Base-by-base conservation (phyloP, 1,140 invertebrate genomes). In the Phthorimaea operculella region DNA sequence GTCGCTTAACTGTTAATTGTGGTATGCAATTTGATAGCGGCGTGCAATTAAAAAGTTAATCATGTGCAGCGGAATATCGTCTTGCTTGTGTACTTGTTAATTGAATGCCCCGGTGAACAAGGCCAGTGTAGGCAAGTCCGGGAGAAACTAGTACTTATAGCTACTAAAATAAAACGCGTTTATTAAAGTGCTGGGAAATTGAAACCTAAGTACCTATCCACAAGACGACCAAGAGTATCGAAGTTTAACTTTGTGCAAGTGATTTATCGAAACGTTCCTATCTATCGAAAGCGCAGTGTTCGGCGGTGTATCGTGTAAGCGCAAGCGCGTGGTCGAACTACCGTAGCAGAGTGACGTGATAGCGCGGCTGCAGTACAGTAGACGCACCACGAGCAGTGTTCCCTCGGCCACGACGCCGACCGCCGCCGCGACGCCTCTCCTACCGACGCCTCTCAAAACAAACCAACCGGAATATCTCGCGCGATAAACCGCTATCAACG, bases 401-500 rank as follows among this genome's bases (percentile, higher is more conserved):
- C 54, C 39, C 55, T 45, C 51, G 52, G 52, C 54, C 52, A 61
- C 50, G 60, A 47, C 50, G 34, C 18, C 52, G 50, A 17, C 36
- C 8, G 58, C 33, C 55, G 56, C 45, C 44, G 62, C 62, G 45
- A 39, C 18, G 72, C 66, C 63, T 61, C 76, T 69, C 52, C 55
- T 70, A 60, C 56, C 65, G 67, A 59, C 64, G 60, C 64, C 58
- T 69, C 16, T 57, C 52, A 76, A 80, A 79, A 78, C 73, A 83
- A 83, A 82, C 75, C 33, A 51, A 71, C 60, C 58, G 54, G 60
- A 76, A 79, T 82, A 83, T 81, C 76, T 82, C 59, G 51, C 67
- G 63, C 66, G 82, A 83, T 85, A 80, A 79, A 68, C 67, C 61
- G 70, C 66, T 84, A 83, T 83, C 79, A 75, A 67, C 57, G 68